Evolutionary conservation across 2,113 vertebrate species (phyloP).

Genomic region (Fregata magnificens): DNA sequence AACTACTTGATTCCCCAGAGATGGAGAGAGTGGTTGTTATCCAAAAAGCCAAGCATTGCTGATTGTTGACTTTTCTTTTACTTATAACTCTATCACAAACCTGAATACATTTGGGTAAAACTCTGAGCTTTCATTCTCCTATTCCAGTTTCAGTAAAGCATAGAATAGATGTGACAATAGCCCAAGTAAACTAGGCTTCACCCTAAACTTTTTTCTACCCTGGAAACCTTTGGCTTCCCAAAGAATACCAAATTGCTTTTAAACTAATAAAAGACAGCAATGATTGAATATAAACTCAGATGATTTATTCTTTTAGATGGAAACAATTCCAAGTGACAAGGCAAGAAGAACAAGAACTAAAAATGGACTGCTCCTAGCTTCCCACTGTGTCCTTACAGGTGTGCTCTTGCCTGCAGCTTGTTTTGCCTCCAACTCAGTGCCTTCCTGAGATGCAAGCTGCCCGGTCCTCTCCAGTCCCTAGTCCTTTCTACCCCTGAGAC

Average conservation of each 20-base stretch:
- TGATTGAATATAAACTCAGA: neutral
- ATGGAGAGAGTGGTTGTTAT: neutral
- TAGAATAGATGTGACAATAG: neutral
- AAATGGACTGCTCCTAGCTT: neutral
- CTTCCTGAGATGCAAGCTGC: neutral
- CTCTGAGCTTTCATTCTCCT: neutral
- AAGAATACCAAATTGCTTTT: neutral
- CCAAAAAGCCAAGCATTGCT: neutral
- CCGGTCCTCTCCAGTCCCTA: neutral
- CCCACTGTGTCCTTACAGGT: too few relatives aligned
- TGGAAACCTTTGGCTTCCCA: neutral
- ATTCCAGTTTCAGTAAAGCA: neutral
- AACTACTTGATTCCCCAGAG: neutral
- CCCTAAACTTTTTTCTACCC: neutral
- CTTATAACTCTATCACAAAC: neutral
- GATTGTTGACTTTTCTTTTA: neutral
- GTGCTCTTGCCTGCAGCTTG: neutral
- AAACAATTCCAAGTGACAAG: neutral
- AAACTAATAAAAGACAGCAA: neutral
- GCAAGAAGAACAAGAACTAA: neutral
- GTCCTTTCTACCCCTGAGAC: neutral
- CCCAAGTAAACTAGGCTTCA: neutral
- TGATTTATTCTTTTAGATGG: neutral
- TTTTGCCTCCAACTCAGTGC: neutral
- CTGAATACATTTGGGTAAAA: neutral